Percentiles rank a stretch among this genome's conserved stretches.
Conservation (phyloP, 2,888 invertebrate species). For the Rhyacophila evoluta region DNA sequence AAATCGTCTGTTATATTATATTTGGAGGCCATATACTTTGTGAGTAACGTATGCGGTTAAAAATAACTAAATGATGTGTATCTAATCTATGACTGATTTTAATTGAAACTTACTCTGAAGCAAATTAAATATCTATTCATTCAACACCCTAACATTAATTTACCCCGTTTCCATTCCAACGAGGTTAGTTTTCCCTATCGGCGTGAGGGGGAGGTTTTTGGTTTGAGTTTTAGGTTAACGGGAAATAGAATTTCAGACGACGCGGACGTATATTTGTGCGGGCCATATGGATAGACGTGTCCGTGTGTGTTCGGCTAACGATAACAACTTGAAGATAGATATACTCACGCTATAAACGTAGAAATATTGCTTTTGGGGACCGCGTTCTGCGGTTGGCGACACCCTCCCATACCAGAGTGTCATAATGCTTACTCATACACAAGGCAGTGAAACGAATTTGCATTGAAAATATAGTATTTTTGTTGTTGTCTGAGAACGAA, state of each 20-base stretch:
- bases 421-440: too few species aligned
- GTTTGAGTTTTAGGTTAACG: slow-evolving; percentile 38
- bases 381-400: slow-evolving; percentile 34
- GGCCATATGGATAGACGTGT: slow-evolving; percentile 48
- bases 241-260: slow-evolving; percentile 51
- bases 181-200: background rate
- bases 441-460: too few species aligned
- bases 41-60: too few species aligned
- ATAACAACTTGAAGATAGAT: slow-evolving; percentile 43
- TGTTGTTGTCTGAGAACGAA: too few species aligned
- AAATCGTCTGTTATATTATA: too few species aligned
- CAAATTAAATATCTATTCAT: too few species aligned
- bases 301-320: slow-evolving; percentile 45
- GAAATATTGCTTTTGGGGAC: slow-evolving; percentile 51
- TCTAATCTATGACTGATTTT: too few species aligned
- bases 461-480: too few species aligned
- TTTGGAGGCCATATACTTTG: too few species aligned
- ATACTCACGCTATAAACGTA: slow-evolving; percentile 44
- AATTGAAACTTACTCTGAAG: too few species aligned
- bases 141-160: background rate
- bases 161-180: background rate
- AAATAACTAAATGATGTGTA: too few species aligned
- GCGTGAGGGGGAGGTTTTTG: background rate
- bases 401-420: too few species aligned
- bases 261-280: slow-evolving; percentile 38